Conservation (phyloP, 1,140 invertebrate genomes). For the Pachyrhynchus sulphureomaculatus region DNA sequence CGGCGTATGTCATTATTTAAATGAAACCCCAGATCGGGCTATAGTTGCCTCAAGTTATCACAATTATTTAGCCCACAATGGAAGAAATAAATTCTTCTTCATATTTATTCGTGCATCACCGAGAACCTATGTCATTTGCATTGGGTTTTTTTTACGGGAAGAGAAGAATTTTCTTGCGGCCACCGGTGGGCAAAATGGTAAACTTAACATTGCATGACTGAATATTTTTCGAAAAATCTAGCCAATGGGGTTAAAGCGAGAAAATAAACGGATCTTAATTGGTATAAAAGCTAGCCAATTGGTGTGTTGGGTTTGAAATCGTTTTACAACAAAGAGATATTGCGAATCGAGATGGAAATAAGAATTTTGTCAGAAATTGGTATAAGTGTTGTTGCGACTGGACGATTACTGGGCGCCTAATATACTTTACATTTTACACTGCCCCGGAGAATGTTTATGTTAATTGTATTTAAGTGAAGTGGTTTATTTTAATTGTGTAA, state of each 20-base stretch:
- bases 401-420: no score
- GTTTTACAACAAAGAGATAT: no score
- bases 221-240: neutral
- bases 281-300: no score
- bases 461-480: no score
- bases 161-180: neutral
- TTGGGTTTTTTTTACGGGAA: neutral
- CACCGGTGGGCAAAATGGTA: neutral
- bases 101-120: neutral
- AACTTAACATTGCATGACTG: neutral
- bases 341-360: no score
- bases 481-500: no score
- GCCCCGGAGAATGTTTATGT: no score
- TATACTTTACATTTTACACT: no score
- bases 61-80: constrained; percentile 4
- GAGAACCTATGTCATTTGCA: neutral
- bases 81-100: neutral
- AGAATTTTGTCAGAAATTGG: no score
- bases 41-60: neutral
- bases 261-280: neutral
- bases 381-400: no score
- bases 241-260: neutral
- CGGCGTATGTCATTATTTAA: neutral
- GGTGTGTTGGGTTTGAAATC: no score
- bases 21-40: neutral